These are phyloP conservation scores for Perca fluviatilis DNA, from an alignment of 2,113 vertebrate species.

Conservation along the genomic window DNA sequence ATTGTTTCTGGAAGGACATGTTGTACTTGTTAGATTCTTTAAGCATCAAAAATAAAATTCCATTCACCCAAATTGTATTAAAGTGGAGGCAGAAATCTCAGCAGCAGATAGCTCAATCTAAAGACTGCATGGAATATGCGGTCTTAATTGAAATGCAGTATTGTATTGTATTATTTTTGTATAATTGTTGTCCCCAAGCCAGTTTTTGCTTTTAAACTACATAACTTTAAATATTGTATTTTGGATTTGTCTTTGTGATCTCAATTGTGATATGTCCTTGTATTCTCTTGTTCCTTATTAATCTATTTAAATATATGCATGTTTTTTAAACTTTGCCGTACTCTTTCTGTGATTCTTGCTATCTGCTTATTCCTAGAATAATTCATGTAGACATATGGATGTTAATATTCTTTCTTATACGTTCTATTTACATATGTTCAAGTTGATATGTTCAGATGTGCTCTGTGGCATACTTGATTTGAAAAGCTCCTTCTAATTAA, in stretches of 20 bases:
- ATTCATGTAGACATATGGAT: not conserved
- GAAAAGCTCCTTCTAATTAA: too few species aligned
- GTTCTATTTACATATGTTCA: not conserved
- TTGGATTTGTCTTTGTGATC: not conserved
- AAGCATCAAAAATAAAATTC: not conserved
- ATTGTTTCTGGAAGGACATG: not conserved
- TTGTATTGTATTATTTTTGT: not conserved
- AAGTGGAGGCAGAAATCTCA: not conserved
- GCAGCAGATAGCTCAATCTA: not conserved
- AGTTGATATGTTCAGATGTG: too few species aligned
- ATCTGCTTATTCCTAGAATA: not conserved
- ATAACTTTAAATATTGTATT: not conserved
- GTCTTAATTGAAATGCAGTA: not conserved
- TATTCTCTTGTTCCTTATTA: not conserved
- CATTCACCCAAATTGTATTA: not conserved
- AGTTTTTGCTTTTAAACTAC: too few species aligned
- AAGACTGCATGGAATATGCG: not conserved
- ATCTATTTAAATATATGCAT: too few species aligned
- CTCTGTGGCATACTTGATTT: too few species aligned
- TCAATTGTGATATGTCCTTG: too few species aligned
- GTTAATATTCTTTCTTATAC: not conserved
- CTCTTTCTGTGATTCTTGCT: not conserved
- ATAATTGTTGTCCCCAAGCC: too few species aligned
- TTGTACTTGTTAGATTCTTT: not conserved
- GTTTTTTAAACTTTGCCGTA: too few species aligned